phyloP scores from a whole-genome alignment of 2,797 vertebrate species.

The Sebastes cheni region DNA sequence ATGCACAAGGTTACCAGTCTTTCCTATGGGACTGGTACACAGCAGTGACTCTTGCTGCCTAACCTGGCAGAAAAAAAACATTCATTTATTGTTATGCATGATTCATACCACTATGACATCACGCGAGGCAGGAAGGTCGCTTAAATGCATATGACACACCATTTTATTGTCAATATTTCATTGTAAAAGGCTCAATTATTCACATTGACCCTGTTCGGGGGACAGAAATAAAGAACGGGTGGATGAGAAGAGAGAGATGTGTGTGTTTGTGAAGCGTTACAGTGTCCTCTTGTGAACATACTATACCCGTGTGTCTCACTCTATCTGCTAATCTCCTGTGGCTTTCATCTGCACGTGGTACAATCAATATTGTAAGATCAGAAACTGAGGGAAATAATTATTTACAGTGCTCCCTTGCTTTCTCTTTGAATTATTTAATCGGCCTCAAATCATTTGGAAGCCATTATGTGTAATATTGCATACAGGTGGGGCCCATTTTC shows the following conservation, averaged over 20 bases:
- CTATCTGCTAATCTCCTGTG: background rate
- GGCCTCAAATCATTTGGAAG: background rate
- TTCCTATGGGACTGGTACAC: slow-evolving; percentile 32
- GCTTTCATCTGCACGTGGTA: background rate
- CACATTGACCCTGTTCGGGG: slow-evolving; percentile 48
- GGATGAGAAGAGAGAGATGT: slow-evolving; percentile 14
- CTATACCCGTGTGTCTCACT: background rate
- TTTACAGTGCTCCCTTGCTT: slow-evolving; percentile 13
- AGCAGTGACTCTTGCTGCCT: slow-evolving; percentile 22
- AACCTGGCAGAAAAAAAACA: slow-evolving; percentile 50
- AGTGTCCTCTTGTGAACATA: slow-evolving; percentile 8
- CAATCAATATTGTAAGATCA: slow-evolving; percentile 36
- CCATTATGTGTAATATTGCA: slow-evolving; percentile 5
- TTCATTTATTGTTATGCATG: slow-evolving; percentile 57
- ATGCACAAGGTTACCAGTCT: background rate
- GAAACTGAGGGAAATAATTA: slow-evolving; percentile 21
- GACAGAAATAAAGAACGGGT: slow-evolving; percentile 47
- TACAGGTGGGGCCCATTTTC: background rate
- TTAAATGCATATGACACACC: slow-evolving; percentile 59
- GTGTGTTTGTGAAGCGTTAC: slow-evolving; percentile 20
- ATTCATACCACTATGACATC: slow-evolving; percentile 67
- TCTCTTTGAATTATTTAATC: background rate
- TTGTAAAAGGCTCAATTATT: slow-evolving; percentile 71
- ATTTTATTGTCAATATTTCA: slow-evolving; percentile 74
- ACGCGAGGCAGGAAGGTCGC: slow-evolving; percentile 33